Base-by-base conservation (phyloP, 2,113 vertebrate genomes). In the Indri indri region DNA sequence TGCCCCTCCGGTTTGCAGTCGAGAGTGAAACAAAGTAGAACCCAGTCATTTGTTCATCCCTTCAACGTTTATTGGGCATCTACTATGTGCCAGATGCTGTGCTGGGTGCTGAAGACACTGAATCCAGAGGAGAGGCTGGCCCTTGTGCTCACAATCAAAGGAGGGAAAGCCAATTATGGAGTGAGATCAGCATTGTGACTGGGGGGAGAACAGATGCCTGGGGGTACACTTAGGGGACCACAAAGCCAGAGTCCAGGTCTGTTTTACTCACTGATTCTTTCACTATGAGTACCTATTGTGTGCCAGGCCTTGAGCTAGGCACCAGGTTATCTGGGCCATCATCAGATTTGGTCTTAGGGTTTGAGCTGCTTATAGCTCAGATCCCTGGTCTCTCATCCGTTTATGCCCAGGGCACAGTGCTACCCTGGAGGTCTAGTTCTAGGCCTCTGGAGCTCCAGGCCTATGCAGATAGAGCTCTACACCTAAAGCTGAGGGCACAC, bases 351-450 rank as follows among this genome's bases (percentile, higher is more conserved):
- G 45, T 59, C 25, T 90, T 34, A 10, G 17, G 23, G 11, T 57
- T 30, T 45, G 70, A 92, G 63, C 42, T 92, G 76, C 71, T 71
- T 54, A 37, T 20, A 52, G 37, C 42, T 70, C 34, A n/a, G 27
- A 61, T 37, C 25, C 40, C 30, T 1, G 2, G 30, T n/a, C 20
- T 83, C 27, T 76, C 18, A 6, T 17, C 37, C 5, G 23, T 9
- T 11, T 8, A 17, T 0, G 2, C 4, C 2, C 45, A 61, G 32
- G 65, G 71, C 71, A 25, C 9, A 83, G 37, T 1, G 0, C 37
- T 70, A 47, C 16, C 52, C 32, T 68, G 45, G 23, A 50, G 63
- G 42, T 3, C 8, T 1, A 54, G 3, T 11, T 63, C 74, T 50
- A 1, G 10, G 18, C 17, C 20, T 11, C 80, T 45, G 61, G 11